A percentile compares a stretch with the other conserved stretches of the same genome.
Conservation (phyloP, 1,140 invertebrate species). For the Ctenoplectra terminalis region DNA sequence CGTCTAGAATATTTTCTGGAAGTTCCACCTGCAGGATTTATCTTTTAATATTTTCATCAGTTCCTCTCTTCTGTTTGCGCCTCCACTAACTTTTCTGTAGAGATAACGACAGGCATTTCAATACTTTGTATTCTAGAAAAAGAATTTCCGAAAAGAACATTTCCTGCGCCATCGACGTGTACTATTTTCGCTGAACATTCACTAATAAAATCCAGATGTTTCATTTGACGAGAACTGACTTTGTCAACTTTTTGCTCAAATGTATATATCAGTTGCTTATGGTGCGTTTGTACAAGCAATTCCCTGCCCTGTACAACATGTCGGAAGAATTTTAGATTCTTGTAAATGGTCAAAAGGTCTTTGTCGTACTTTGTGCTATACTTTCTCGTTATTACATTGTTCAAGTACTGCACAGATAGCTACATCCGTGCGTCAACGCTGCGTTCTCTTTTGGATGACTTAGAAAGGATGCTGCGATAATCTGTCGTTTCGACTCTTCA, state of each 20-base stretch:
- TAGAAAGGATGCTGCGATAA: background rate
- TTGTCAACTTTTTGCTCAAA: constrained; percentile 15
- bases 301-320: background rate
- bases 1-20: background rate
- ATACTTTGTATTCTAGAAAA: constrained; percentile 3
- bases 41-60: background rate
- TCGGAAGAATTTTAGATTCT: background rate
- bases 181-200: constrained; percentile 10
- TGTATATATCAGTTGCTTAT: constrained; percentile 15
- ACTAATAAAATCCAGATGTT: constrained; percentile 9
- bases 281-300: background rate
- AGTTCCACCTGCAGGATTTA: background rate
- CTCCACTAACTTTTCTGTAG: background rate
- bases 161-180: background rate
- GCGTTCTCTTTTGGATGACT: background rate
- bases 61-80: constrained; percentile 2
- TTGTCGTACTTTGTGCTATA: too few relatives aligned
- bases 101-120: background rate
- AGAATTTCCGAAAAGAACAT: background rate
- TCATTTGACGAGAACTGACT: background rate
- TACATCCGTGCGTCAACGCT: background rate
- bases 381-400: too few relatives aligned
- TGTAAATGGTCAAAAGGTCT: background rate
- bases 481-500: background rate
- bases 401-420: background rate